Base-by-base conservation (phyloP, 2,113 vertebrate genomes). In the Phoxinus phoxinus region DNA sequence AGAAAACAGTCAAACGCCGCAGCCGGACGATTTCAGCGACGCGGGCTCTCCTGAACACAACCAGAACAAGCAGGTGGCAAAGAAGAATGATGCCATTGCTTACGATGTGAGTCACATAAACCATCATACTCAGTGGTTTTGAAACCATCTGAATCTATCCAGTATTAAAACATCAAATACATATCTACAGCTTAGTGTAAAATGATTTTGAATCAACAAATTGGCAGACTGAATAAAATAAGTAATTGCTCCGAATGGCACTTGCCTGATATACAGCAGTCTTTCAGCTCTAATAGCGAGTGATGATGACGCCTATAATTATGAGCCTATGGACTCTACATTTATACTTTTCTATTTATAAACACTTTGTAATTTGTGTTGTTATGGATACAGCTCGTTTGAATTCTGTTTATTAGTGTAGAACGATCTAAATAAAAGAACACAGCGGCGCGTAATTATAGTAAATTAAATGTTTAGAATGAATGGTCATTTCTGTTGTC, bases 51-150 rank as follows among this genome's bases (percentile, higher is more conserved):
- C 96, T 1, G 93, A 95, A 4, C 89, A 91, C 85, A 92, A 88
- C 75, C 94, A 90, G 87, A 91, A 91, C 0, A 93, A 94, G 41
- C 90, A 91, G 63, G 92, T 91, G 84, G 90, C 94, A 2, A 91
- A 92, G 51, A 91, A 92, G 84, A 94, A 93, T 89, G 89, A 86
- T 85, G 94, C 94, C 80, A 72, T 94, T 23, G 79, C 83, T 80
- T 92, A 92, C 44, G 91, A 94, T 87, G 95, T 95, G 90, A 93
- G 94, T 89, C 19, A 56, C 12, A 74, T 0, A 8, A 25, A 73
- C 69, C 44, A 6, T 1, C 9, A 72, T 6, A 13, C n/a, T 72
- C 5, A 46, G 0, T 72, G n/a, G n/a, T 23, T 10, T 13, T 17
- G n/a, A 30, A 53, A 32, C 27, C 44, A 58, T 27, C 23, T 74